Percentiles rank a stretch among this genome's conserved stretches.
Conservation (phyloP, 2,113 vertebrate genomes). For the Xerus inauris region DNA sequence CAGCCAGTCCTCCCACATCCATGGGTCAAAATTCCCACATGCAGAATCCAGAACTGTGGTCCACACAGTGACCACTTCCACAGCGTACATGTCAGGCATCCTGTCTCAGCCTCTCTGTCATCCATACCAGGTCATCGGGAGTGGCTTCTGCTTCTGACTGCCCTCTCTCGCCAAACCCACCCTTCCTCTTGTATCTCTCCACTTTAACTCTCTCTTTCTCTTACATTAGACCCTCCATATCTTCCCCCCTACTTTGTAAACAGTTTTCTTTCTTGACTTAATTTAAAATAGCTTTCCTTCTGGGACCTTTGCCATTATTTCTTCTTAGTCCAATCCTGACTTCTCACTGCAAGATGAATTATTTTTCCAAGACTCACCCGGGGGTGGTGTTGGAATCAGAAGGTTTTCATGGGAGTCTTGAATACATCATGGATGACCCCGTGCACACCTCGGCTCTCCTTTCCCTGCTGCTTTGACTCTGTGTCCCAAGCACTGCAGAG, state of each 20-base stretch:
- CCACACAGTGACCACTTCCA: accelerated
- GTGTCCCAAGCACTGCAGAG: neutral
- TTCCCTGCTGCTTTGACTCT: neutral
- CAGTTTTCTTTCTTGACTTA: neutral
- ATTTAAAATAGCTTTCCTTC: neutral
- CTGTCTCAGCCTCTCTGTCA: neutral
- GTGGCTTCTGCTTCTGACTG: neutral
- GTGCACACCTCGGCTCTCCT: neutral
- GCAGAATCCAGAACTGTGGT: neutral
- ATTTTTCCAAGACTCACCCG: neutral
- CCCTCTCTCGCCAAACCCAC: neutral
- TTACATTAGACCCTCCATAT: accelerated
- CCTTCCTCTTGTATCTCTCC: neutral
- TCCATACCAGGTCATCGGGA: neutral
- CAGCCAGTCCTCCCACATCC: neutral
- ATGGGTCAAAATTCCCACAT: neutral
- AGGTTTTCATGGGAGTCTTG: neutral
- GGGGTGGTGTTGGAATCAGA: neutral
- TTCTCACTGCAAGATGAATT: neutral
- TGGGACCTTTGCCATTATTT: neutral
- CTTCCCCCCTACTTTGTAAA: neutral
- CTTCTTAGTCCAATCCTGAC: neutral
- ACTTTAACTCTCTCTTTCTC: neutral
- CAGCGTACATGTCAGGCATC: accelerated
- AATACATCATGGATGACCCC: accelerated